These are phyloP conservation scores for Thaumatotibia leucotreta DNA, from an alignment of 1,140 invertebrate genomes.

Conservation along the genomic window DNA sequence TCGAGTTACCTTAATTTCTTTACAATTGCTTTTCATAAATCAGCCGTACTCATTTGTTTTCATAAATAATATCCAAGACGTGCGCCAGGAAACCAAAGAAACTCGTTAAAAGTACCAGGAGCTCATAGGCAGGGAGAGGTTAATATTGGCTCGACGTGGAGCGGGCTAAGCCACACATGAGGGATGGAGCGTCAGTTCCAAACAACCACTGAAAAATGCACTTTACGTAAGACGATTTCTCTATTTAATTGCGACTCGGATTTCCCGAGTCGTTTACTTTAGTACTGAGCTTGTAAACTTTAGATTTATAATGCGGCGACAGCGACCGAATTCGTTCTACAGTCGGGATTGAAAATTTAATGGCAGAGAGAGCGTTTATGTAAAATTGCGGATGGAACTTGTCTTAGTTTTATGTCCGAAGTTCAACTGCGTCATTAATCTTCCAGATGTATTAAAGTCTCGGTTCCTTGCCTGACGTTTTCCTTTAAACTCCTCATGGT, in stretches of 20 bases:
- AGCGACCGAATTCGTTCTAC: conserved; percentile 14
- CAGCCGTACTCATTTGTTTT: not conserved
- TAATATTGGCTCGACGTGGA: not conserved
- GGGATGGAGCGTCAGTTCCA: conserved; percentile 23
- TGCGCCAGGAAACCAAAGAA: not conserved
- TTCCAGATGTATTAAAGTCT: not conserved
- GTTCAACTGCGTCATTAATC: conserved; percentile 10
- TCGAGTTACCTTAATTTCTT: conserved; percentile 6
- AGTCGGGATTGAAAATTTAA: conserved; percentile 7
- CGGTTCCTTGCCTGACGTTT: not conserved
- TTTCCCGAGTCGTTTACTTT: conserved; percentile 6
- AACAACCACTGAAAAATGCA: conserved; percentile 33
- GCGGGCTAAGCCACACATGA: conserved; percentile 20
- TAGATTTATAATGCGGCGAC: conserved; percentile 19
- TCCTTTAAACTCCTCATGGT: not conserved
- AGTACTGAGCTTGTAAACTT: conserved; percentile 15
- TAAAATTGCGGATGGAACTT: conserved; percentile 13
- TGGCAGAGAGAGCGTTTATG: conserved; percentile 9
- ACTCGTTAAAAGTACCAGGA: conserved; percentile 11
- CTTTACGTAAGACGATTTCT: conserved; percentile 19
- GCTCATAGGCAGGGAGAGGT: not conserved
- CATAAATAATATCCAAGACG: not conserved
- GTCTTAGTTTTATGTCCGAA: conserved; percentile 12
- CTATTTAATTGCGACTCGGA: conserved; percentile 17
- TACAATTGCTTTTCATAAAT: conserved; percentile 10